Evolutionary conservation across 2,888 invertebrate species (phyloP).

Genomic region (Calliphora vomitoria): DNA sequence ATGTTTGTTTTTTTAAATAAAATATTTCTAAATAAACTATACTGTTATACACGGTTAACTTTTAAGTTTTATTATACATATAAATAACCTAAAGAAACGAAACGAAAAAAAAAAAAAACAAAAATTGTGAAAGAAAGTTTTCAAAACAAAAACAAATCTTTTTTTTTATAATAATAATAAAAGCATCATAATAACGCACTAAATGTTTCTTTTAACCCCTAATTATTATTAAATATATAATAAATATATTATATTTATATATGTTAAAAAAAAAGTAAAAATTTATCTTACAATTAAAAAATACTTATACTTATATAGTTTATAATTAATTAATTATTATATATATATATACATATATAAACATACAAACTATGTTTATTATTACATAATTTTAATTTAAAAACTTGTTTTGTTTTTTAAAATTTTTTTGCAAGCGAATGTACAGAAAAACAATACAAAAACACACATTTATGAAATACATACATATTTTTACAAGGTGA

Average conservation of each 20-base stretch:
- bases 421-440: constrained; percentile 19
- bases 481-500: constrained; percentile 71
- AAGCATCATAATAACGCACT: constrained; percentile 68
- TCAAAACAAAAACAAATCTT: constrained; percentile 37
- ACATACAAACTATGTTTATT: background rate
- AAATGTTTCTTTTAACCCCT: constrained; percentile 67
- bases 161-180: constrained; percentile 16
- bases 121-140: background rate
- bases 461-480: constrained; percentile 61
- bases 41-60: too few species aligned
- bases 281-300: constrained; percentile 46
- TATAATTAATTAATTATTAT: too few species aligned
- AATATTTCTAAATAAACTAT: too few species aligned
- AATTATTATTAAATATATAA: constrained; percentile 57
- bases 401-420: constrained; percentile 2
- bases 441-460: constrained; percentile 24
- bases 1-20: constrained; percentile 29
- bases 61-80: too few species aligned
- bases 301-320: background rate
- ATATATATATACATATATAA: too few species aligned
- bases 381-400: background rate
- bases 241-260: constrained; percentile 61
- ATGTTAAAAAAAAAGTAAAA: constrained; percentile 43
- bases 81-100: too few species aligned
- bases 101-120: background rate